A percentile compares a stretch with the other conserved stretches of the same genome.
Evolutionary conservation across 1,140 invertebrate genomes (phyloP).

Genomic region (Drosophila arawakana): DNA sequence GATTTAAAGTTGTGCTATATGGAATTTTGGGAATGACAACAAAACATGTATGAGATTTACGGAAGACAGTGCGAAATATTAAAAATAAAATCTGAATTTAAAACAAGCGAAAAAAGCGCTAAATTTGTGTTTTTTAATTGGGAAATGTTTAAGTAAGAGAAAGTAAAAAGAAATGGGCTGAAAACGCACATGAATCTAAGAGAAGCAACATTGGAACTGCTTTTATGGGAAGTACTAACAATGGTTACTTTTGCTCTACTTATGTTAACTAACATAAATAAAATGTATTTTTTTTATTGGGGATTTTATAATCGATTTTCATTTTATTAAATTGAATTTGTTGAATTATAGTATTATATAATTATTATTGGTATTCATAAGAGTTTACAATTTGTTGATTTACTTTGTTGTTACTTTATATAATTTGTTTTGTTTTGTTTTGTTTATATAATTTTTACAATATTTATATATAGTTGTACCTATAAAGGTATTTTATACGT

Average conservation of each 20-base stretch:
- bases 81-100: conserved; percentile 50
- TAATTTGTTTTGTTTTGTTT: conserved; percentile 23
- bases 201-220: too few species aligned
- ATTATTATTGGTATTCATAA: conserved; percentile 54
- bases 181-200: background rate
- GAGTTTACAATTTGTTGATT: conserved; percentile 49
- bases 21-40: conserved; percentile 12
- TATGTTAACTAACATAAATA: background rate
- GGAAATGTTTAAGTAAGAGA: background rate
- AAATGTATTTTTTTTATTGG: conserved; percentile 11
- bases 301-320: conserved; percentile 35
- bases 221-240: too few species aligned
- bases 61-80: conserved; percentile 32
- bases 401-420: conserved; percentile 12
- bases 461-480: conserved; percentile 30
- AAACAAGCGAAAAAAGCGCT: conserved; percentile 1
- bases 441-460: conserved; percentile 40
- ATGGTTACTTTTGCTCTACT: too few species aligned
- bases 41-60: conserved; percentile 17
- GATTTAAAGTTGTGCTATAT: conserved; percentile 19
- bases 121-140: background rate
- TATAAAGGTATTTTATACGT: conserved; percentile 11
- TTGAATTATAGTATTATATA: conserved; percentile 31
- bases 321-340: conserved; percentile 39
- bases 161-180: background rate